Evolutionary conservation across 2,113 vertebrate species (phyloP).

Genomic region (Danionella cerebrum): DNA sequence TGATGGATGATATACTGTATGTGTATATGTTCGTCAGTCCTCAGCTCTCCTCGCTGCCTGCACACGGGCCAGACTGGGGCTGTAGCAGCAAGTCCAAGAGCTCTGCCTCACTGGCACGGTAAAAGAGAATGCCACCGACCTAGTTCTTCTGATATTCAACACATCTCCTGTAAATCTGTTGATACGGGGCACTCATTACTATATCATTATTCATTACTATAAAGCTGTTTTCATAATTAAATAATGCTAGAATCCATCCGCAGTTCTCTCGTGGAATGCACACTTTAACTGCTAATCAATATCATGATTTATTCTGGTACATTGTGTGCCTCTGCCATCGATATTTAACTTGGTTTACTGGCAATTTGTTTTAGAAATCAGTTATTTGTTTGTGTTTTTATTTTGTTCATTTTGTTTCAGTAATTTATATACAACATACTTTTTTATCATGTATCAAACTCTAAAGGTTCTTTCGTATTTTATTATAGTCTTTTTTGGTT

Average conservation of each 20-base stretch:
- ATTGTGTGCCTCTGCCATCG: no score
- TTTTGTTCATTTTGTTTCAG: no score
- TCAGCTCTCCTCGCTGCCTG: constrained; percentile 29
- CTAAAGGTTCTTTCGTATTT: no score
- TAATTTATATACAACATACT: neutral
- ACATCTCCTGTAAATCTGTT: neutral
- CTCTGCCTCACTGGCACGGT: constrained; percentile 42
- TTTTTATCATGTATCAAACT: no score
- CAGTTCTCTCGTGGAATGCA: neutral
- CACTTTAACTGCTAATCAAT: neutral
- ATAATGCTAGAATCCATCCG: no score
- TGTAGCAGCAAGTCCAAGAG: constrained; percentile 29
- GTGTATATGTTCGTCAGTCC: constrained; percentile 35
- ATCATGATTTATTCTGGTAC: neutral
- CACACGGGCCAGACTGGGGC: constrained; percentile 30
- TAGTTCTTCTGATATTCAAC: neutral
- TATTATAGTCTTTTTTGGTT: neutral
- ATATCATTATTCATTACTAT: no score
- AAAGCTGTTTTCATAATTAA: no score
- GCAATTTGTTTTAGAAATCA: no score
- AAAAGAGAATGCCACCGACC: constrained; percentile 20
- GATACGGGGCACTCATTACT: no score
- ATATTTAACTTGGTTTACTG: no score
- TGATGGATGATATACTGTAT: neutral
- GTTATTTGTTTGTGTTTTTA: neutral